Conservation (phyloP, 2,797 vertebrate genomes). For the Anabacerthia variegaticeps region DNA sequence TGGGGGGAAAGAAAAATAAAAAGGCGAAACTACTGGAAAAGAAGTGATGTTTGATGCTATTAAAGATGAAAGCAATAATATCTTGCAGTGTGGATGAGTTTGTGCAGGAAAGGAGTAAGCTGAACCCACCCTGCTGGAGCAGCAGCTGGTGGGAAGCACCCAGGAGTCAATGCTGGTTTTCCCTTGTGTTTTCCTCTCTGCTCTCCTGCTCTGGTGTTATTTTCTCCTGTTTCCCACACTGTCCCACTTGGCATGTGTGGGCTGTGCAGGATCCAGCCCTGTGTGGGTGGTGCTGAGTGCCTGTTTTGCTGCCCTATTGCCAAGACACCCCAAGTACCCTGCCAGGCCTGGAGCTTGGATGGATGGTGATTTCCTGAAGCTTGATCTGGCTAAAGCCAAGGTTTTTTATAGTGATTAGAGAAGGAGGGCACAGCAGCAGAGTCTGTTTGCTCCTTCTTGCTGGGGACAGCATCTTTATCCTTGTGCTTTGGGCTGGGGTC, state of each 20-base stretch:
- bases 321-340: neutral
- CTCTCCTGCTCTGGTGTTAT: neutral
- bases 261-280: rapidly evolving
- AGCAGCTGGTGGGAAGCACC: neutral
- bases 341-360: neutral
- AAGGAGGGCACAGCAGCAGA: neutral
- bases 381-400: neutral
- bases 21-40: neutral
- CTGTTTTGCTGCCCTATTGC: rapidly evolving
- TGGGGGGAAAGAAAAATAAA: neutral
- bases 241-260: rapidly evolving
- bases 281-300: neutral
- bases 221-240: neutral
- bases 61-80: neutral
- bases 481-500: neutral
- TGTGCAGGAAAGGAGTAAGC: neutral
- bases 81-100: rapidly evolving
- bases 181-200: neutral
- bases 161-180: neutral
- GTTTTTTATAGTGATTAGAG: neutral
- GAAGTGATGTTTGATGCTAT: neutral
- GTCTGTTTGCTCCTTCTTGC: neutral
- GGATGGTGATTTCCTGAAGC: neutral
- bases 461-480: neutral
- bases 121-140: neutral